phyloP scores from a whole-genome alignment of 2,888 invertebrate genomes.

The Aelia acuminata region DNA sequence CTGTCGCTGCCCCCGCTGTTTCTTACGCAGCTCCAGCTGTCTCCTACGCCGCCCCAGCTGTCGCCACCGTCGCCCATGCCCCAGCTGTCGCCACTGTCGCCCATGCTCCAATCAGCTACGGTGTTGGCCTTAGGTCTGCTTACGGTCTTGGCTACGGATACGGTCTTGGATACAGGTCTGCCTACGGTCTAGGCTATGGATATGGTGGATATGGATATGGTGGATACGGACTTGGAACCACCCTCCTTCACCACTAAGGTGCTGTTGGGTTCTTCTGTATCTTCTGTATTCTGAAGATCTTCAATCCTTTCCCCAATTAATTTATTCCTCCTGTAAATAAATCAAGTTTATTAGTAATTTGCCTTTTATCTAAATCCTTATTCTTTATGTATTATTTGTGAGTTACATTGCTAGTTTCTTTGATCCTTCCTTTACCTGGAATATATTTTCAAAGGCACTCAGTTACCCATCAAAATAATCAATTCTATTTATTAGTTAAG shows the following conservation, averaged over 20 bases:
- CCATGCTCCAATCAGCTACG: slow-evolving; percentile 70
- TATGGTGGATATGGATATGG: not conserved
- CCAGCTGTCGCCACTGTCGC: too few species aligned
- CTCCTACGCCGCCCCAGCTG: not conserved
- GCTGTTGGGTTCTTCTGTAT: not conserved
- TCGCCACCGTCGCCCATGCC: not conserved
- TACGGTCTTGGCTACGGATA: not conserved
- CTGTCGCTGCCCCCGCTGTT: slow-evolving; percentile 64
- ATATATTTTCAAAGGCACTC: too few species aligned
- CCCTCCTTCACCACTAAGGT: slow-evolving; percentile 17
- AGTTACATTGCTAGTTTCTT: too few species aligned
- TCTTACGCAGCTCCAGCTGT: slow-evolving; percentile 53
- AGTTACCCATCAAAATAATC: too few species aligned
- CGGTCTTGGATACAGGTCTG: too few species aligned
- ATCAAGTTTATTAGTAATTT: too few species aligned
- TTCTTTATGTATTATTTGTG: too few species aligned
- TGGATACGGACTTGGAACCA: slow-evolving; percentile 30
- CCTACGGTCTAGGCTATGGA: not conserved
- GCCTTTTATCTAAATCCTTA: too few species aligned
- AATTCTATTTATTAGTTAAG: too few species aligned
- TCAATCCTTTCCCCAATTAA: not conserved
- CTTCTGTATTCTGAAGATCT: not conserved
- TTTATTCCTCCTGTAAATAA: not conserved
- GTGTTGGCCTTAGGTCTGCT: not conserved
- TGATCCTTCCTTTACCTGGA: too few species aligned